Conservation (phyloP, 2,888 invertebrate species). For the Rhodophaea formosa region DNA sequence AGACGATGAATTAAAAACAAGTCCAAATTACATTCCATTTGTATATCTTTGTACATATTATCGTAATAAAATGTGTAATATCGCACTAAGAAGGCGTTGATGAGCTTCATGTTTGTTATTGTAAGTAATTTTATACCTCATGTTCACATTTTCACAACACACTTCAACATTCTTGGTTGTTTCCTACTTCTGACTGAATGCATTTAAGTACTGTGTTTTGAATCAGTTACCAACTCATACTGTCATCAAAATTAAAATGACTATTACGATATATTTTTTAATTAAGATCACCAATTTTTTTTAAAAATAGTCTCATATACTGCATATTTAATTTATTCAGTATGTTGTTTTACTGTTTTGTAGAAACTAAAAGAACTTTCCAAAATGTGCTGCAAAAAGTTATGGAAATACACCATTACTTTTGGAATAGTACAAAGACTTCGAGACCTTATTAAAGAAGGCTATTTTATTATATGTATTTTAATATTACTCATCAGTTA, state of each 20-base stretch:
- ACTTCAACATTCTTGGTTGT: constrained; percentile 38
- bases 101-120: constrained; percentile 72
- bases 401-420: too few species aligned
- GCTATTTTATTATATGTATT: too few species aligned
- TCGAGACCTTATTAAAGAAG: too few species aligned
- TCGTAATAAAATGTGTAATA: constrained; percentile 41
- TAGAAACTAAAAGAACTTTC: too few species aligned
- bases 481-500: too few species aligned
- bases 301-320: not conserved
- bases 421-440: too few species aligned
- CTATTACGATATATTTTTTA: not conserved
- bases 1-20: constrained; percentile 60
- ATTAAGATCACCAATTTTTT: too few species aligned
- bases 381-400: too few species aligned
- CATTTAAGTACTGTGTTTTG: constrained; percentile 24
- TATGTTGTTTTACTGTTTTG: too few species aligned
- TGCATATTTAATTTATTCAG: too few species aligned
- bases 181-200: constrained; percentile 19
- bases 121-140: constrained; percentile 70
- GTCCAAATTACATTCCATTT: constrained; percentile 79
- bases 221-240: not conserved
- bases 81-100: constrained; percentile 56
- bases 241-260: not conserved
- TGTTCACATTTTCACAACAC: constrained; percentile 48
- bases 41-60: constrained; percentile 69